Evolutionary conservation across 1,140 invertebrate genomes (phyloP).

Genomic region (Temnothorax curvispinosus): DNA sequence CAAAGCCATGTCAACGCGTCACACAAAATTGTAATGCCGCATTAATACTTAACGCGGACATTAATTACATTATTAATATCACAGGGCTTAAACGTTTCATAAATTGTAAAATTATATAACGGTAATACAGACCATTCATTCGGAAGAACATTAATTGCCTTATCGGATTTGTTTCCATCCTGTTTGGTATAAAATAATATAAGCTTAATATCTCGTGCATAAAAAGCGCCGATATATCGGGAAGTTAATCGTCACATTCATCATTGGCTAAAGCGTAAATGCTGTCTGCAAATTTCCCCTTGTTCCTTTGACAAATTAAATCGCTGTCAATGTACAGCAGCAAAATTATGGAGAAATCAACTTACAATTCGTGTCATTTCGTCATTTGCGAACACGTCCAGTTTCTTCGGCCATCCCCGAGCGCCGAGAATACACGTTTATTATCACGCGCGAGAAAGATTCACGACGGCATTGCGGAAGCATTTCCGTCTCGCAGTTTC

Average conservation of each 20-base stretch:
- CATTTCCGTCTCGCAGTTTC: conserved; percentile 33
- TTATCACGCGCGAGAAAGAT: conserved; percentile 1
- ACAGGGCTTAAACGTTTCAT: conserved; percentile 45
- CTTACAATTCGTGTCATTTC: neutral
- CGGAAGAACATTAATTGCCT: conserved; percentile 62
- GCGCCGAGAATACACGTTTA: neutral
- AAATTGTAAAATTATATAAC: conserved; percentile 61
- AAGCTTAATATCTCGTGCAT: conserved; percentile 29
- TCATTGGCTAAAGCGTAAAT: neutral
- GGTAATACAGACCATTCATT: conserved; percentile 50
- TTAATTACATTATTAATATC: conserved; percentile 60
- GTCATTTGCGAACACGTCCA: neutral
- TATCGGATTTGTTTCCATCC: conserved; percentile 54
- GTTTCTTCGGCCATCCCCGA: neutral
- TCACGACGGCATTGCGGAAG: neutral
- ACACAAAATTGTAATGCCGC: conserved; percentile 39
- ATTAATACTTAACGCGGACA: conserved; percentile 55
- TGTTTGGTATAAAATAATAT: conserved; percentile 56
- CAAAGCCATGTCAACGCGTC: conserved; percentile 54
- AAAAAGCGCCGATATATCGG: conserved; percentile 26
- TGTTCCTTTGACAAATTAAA: conserved; percentile 34
- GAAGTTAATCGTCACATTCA: conserved; percentile 45
- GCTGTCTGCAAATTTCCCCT: neutral
- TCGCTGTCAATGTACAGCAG: neutral
- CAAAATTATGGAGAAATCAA: neutral